Conservation (phyloP, 2,888 invertebrate species). For the Caradrina kadenii region DNA sequence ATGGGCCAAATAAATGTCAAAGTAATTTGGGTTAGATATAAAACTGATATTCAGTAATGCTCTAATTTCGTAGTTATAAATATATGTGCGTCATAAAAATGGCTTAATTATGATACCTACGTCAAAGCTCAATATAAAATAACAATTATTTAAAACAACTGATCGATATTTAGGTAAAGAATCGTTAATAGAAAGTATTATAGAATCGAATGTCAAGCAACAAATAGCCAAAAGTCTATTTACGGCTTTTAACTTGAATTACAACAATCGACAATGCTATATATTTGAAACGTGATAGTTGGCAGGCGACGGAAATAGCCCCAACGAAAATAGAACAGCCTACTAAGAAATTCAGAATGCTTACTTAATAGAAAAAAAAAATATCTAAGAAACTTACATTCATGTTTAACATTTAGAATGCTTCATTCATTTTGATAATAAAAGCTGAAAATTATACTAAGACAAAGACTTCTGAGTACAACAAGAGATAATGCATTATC, state of each 20-base stretch:
- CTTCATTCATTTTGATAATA: neutral
- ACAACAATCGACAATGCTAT: slow-evolving; percentile 54
- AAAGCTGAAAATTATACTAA: neutral
- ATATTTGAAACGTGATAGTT: slow-evolving; percentile 58
- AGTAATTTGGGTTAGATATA: slow-evolving; percentile 65
- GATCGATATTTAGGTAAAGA: slow-evolving; percentile 9
- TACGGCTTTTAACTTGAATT: slow-evolving; percentile 57
- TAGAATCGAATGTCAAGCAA: slow-evolving; percentile 38
- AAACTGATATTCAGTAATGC: slow-evolving; percentile 62
- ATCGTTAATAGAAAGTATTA: slow-evolving; percentile 29
- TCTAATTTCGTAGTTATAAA: slow-evolving; percentile 60
- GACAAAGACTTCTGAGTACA: neutral
- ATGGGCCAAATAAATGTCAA: slow-evolving; percentile 64
- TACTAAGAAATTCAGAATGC: slow-evolving; percentile 40
- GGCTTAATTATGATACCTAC: slow-evolving; percentile 32
- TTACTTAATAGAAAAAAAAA: slow-evolving; percentile 46
- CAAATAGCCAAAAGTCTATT: slow-evolving; percentile 43
- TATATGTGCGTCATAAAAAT: slow-evolving; percentile 54
- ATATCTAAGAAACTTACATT: slow-evolving; percentile 32
- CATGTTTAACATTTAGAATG: neutral
- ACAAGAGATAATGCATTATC: neutral
- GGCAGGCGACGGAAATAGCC: slow-evolving; percentile 57
- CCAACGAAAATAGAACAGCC: slow-evolving; percentile 57
- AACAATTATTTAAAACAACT: slow-evolving; percentile 15
- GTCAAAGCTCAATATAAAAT: slow-evolving; percentile 30